phyloP scores from a whole-genome alignment of 1,140 invertebrate species.

The Coelopa frigida region DNA sequence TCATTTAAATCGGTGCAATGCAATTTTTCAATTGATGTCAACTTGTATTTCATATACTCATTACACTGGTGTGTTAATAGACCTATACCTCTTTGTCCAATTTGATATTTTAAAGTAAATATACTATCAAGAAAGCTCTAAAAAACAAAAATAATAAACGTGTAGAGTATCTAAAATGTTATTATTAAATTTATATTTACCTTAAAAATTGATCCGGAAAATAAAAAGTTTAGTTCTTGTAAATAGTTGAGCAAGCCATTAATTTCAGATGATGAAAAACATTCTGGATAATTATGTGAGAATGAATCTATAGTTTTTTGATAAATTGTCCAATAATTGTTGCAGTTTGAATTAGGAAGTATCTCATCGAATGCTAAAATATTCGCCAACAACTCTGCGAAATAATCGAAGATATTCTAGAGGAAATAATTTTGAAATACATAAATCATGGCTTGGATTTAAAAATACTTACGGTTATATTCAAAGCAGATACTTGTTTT shows the following conservation, averaged over 20 bases:
- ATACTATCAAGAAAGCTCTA: constrained; percentile 54
- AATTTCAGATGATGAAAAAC: constrained; percentile 19
- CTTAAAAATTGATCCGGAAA: constrained; percentile 59
- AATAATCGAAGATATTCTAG: constrained; percentile 26
- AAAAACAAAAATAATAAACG: constrained; percentile 6
- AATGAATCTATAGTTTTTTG: constrained; percentile 29
- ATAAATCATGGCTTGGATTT: not conserved
- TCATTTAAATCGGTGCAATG: constrained; percentile 48
- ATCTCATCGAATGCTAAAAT: constrained; percentile 33
- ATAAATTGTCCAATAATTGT: constrained; percentile 27
- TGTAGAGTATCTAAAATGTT: not conserved
- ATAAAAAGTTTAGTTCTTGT: constrained; percentile 43
- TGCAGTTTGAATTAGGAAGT: constrained; percentile 18
- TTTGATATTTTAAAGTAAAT: constrained; percentile 54
- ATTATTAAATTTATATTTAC: constrained; percentile 35
- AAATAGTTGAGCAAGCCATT: constrained; percentile 25
- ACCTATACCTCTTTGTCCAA: constrained; percentile 55
- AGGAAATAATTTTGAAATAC: not conserved
- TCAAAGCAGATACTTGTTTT: constrained; percentile 6
- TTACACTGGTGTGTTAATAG: constrained; percentile 63
- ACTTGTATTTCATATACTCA: constrained; percentile 59
- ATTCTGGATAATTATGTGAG: constrained; percentile 13
- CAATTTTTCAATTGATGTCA: constrained; percentile 57
- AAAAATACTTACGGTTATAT: constrained; percentile 23
- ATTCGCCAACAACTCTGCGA: constrained; percentile 24